A percentile compares a stretch with the other conserved stretches of the same genome.
These are phyloP conservation scores for Zonitis immaculata DNA, from an alignment of 2,888 invertebrate species.

Conservation along the genomic window DNA sequence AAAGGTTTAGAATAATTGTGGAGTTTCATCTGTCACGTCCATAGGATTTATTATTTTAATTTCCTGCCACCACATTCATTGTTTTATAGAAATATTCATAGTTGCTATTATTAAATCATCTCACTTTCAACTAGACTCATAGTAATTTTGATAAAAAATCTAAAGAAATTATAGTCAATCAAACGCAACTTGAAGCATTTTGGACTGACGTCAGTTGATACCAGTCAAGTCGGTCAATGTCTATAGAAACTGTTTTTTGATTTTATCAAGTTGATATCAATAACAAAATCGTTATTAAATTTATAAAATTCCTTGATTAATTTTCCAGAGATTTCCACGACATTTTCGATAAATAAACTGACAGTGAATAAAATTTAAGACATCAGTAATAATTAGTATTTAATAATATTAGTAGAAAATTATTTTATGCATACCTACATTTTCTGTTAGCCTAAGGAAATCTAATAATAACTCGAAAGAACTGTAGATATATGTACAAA, in stretches of 20 bases:
- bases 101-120: slow-evolving; percentile 3
- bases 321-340: too few species aligned
- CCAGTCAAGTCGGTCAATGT: too few species aligned
- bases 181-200: too few species aligned
- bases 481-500: not conserved
- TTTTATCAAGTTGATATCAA: too few species aligned
- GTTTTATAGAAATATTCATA: slow-evolving; percentile 23
- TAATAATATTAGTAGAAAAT: not conserved
- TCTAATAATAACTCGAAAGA: not conserved
- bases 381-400: not conserved
- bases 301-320: too few species aligned
- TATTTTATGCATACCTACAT: not conserved
- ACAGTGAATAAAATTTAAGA: not conserved
- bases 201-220: too few species aligned
- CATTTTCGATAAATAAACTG: too few species aligned
- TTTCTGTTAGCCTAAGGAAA: not conserved
- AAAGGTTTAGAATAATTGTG: slow-evolving; percentile 12
- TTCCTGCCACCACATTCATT: slow-evolving; percentile 23
- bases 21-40: slow-evolving; percentile 18
- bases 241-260: too few species aligned
- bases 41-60: slow-evolving; percentile 29
- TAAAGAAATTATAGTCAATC: too few species aligned
- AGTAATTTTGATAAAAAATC: too few species aligned
- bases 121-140: not conserved
- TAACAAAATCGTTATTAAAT: too few species aligned